phyloP scores from a whole-genome alignment of 1,140 invertebrate genomes.

The Macrobrachium rosenbergii region DNA sequence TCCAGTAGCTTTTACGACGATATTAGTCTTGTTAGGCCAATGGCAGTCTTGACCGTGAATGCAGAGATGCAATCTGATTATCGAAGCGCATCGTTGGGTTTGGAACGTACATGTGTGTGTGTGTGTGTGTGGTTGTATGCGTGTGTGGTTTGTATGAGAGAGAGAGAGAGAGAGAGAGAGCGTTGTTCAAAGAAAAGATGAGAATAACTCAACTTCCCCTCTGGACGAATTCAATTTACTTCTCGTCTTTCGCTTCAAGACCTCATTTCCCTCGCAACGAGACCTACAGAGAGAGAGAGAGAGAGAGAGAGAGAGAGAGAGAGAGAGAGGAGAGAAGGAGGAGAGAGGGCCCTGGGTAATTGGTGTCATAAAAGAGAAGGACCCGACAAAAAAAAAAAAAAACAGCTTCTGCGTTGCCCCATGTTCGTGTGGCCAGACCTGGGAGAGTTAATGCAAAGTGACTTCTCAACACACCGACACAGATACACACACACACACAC shows the following conservation, averaged over 20 bases:
- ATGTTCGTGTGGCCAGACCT: conserved; percentile 27
- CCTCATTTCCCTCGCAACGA: not conserved
- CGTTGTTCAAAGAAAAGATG: not conserved
- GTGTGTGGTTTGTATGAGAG: not conserved
- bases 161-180: no score
- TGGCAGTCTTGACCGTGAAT: no score
- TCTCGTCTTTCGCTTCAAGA: not conserved
- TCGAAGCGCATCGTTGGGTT: not conserved
- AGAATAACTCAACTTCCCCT: not conserved
- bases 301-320: conserved; percentile 34
- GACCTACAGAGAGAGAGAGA: conserved; percentile 8
- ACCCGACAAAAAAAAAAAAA: conserved; percentile 5
- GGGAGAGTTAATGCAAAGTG: not conserved
- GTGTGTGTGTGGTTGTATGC: not conserved
- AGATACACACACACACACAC: not conserved
- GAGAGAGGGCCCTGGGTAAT: conserved; percentile 1
- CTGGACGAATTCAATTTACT: not conserved
- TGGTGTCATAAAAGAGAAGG: conserved; percentile 49
- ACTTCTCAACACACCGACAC: not conserved
- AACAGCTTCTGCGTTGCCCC: not conserved
- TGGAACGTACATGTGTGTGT: not conserved
- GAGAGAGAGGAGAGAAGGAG: conserved; percentile 1
- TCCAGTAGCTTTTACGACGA: no score
- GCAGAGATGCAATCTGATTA: not conserved
- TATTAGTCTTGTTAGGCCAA: no score